Conservation (phyloP, 1,140 invertebrate genomes). For the Cataglyphis hispanica region DNA sequence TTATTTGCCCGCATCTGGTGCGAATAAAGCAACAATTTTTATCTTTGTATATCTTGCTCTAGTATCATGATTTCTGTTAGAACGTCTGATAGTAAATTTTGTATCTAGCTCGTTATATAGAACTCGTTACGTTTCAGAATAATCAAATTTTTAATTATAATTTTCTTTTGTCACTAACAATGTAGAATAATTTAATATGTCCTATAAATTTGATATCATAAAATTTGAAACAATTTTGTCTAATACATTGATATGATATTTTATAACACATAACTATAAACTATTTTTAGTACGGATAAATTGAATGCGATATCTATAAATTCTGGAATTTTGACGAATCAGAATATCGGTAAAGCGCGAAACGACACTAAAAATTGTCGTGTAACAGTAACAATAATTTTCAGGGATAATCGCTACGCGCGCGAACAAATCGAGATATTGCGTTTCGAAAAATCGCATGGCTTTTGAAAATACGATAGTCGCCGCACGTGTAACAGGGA, state of each 20-base stretch:
- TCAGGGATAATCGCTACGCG: constrained; percentile 62
- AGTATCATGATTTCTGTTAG: background rate
- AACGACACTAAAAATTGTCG: constrained; percentile 53
- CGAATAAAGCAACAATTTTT: background rate
- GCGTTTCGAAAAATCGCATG: constrained; percentile 60
- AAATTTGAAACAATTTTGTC: background rate
- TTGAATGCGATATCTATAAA: constrained; percentile 35
- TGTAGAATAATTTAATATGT: background rate
- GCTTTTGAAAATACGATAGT: constrained; percentile 62
- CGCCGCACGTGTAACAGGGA: constrained; percentile 58
- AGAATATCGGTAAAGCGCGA: constrained; percentile 32
- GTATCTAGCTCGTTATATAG: background rate
- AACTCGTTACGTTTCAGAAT: too few relatives aligned
- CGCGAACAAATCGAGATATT: constrained; percentile 62
- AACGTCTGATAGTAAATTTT: background rate
- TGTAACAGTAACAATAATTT: constrained; percentile 64
- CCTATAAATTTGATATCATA: background rate
- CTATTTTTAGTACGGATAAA: background rate
- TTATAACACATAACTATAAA: background rate
- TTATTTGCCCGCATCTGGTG: background rate
- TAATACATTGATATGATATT: background rate
- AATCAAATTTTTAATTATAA: too few relatives aligned
- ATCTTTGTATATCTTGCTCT: background rate
- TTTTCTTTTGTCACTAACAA: background rate
- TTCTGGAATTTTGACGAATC: constrained; percentile 32